Percentiles rank a stretch among this genome's conserved stretches.
Evolutionary conservation across 2,888 invertebrate species (phyloP).

Genomic region (Flexamia atlantica): DNA sequence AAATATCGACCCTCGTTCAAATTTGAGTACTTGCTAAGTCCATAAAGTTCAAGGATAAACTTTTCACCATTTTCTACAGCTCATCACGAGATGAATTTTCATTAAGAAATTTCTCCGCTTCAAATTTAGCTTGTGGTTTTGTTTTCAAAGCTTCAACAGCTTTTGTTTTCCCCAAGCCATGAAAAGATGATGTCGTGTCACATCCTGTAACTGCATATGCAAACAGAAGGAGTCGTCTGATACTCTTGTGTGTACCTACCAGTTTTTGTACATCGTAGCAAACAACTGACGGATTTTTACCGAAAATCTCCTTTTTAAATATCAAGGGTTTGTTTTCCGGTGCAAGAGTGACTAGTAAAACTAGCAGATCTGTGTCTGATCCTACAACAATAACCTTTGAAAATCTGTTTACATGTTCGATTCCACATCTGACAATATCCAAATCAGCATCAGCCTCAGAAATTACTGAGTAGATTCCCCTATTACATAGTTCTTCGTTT

Average conservation of each 20-base stretch:
- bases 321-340: neutral
- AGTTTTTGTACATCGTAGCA: no score
- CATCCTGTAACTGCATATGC: no score
- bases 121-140: constrained; percentile 19
- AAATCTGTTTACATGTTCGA: neutral
- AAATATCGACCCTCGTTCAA: constrained; percentile 18
- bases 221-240: no score
- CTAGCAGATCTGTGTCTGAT: neutral
- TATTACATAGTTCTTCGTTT: neutral
- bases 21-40: neutral
- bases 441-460: neutral
- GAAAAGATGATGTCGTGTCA: no score
- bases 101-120: constrained; percentile 29
- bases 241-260: no score
- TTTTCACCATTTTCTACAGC: constrained; percentile 15
- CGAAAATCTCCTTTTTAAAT: neutral
- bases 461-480: neutral
- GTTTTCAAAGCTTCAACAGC: neutral
- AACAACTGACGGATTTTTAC: neutral
- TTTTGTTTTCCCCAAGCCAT: constrained; percentile 15
- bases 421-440: neutral
- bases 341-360: neutral
- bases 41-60: constrained; percentile 21
- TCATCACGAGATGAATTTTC: constrained; percentile 19
- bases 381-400: neutral